These are phyloP conservation scores for Podiceps cristatus DNA, from an alignment of 2,113 vertebrate species.

Conservation along the genomic window DNA sequence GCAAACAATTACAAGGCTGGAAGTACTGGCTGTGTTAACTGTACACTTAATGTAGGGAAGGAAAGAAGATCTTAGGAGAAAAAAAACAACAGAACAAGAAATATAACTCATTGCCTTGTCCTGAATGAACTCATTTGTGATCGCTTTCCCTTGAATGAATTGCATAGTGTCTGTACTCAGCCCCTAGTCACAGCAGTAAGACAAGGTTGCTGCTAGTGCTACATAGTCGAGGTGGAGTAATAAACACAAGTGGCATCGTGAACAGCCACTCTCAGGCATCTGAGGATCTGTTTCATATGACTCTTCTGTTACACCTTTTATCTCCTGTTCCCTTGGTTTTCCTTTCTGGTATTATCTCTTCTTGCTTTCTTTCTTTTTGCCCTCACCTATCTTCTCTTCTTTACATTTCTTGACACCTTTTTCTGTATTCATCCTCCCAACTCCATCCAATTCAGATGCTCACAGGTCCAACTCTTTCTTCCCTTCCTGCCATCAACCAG, in stretches of 20 bases:
- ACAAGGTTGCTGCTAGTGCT: neutral
- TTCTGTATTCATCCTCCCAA: neutral
- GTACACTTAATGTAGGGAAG: neutral
- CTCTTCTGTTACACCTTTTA: neutral
- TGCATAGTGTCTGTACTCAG: neutral
- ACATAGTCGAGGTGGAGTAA: neutral
- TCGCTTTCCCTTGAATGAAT: neutral
- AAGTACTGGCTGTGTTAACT: neutral
- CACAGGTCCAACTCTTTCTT: neutral
- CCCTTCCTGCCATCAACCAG: neutral
- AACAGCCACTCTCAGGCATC: neutral
- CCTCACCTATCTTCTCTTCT: neutral
- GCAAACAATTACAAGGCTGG: neutral
- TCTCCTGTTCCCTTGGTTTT: neutral
- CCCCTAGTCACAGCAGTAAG: neutral
- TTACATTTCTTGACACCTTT: neutral
- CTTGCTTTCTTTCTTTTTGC: neutral
- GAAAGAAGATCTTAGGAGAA: neutral
- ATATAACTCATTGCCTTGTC: neutral
- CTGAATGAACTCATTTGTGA: neutral
- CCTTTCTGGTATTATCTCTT: slow-evolving; percentile 2
- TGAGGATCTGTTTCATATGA: neutral
- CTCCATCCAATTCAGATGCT: neutral
- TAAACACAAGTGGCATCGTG: neutral
- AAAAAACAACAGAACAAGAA: neutral